phyloP scores from a whole-genome alignment of 2,888 invertebrate genomes.

The Ennomos fuscantarius region DNA sequence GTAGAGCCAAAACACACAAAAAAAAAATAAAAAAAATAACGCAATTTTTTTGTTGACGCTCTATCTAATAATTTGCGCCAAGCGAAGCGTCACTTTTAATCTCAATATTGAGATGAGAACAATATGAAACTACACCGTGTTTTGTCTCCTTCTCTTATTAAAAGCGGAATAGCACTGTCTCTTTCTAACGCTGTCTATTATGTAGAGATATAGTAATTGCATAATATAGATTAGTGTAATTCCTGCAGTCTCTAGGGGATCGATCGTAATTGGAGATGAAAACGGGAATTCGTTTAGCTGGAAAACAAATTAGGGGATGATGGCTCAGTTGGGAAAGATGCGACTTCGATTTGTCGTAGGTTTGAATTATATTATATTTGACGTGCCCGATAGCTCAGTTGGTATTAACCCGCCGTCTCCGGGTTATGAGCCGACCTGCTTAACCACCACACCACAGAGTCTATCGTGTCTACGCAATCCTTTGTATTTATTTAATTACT shows the following conservation, averaged over 20 bases:
- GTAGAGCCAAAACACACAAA: constrained; percentile 2
- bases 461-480: no score
- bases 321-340: no score
- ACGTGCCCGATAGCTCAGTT: no score
- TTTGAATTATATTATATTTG: not conserved
- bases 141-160: constrained; percentile 45
- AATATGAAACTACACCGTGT: constrained; percentile 72
- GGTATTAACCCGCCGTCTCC: no score
- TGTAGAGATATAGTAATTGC: constrained; percentile 17
- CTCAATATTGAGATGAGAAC: constrained; percentile 84
- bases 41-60: constrained; percentile 57
- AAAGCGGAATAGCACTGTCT: constrained; percentile 30
- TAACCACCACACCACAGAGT: no score
- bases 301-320: no score
- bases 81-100: constrained; percentile 83
- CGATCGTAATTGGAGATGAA: constrained; percentile 44
- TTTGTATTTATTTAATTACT: no score
- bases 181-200: constrained; percentile 37
- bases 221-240: constrained; percentile 16
- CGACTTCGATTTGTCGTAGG: no score
- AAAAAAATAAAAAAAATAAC: constrained; percentile 18
- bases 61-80: constrained; percentile 78
- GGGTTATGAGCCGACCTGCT: no score
- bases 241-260: constrained; percentile 4
- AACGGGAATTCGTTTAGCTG: constrained; percentile 36